Evolutionary conservation across 2,888 invertebrate species (phyloP).

Genomic region (Timandra comae): DNA sequence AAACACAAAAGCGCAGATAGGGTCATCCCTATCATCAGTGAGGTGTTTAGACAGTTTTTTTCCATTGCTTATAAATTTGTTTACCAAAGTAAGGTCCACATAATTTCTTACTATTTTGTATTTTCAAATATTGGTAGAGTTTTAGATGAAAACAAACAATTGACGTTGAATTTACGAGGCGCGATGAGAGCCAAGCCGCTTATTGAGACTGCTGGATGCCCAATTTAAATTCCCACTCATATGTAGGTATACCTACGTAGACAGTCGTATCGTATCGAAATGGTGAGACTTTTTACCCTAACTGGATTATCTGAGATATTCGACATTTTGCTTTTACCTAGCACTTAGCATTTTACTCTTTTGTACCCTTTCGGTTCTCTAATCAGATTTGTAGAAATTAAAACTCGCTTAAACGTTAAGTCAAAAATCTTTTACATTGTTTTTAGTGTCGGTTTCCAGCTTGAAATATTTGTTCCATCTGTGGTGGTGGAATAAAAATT

Average conservation of each 20-base stretch:
- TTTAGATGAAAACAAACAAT: conserved; percentile 59
- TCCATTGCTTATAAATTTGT: too few species aligned
- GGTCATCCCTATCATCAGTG: too few species aligned
- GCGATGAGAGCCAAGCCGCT: conserved; percentile 63
- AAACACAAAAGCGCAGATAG: too few species aligned
- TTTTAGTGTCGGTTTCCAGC: too few species aligned
- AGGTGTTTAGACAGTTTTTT: too few species aligned
- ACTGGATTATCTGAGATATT: conserved; percentile 23
- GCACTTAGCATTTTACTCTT: conserved; percentile 22
- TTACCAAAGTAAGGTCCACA: background rate
- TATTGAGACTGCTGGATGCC: conserved; percentile 55
- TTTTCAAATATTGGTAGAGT: conserved; percentile 43
- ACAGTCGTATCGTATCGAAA: conserved; percentile 11
- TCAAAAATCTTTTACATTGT: too few species aligned
- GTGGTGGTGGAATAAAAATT: conserved; percentile 2
- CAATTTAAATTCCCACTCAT: conserved; percentile 47
- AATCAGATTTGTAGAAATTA: too few species aligned
- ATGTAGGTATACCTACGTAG: conserved; percentile 18
- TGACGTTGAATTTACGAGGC: conserved; percentile 59
- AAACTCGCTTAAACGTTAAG: too few species aligned
- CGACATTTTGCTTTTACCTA: conserved; percentile 21
- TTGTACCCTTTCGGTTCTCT: conserved; percentile 5
- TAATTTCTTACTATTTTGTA: conserved; percentile 27
- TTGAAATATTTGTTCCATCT: too few species aligned
- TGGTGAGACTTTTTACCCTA: conserved; percentile 18